Base-by-base conservation (phyloP, 2,888 invertebrate species). In the Coecobrya sp. region DNA sequence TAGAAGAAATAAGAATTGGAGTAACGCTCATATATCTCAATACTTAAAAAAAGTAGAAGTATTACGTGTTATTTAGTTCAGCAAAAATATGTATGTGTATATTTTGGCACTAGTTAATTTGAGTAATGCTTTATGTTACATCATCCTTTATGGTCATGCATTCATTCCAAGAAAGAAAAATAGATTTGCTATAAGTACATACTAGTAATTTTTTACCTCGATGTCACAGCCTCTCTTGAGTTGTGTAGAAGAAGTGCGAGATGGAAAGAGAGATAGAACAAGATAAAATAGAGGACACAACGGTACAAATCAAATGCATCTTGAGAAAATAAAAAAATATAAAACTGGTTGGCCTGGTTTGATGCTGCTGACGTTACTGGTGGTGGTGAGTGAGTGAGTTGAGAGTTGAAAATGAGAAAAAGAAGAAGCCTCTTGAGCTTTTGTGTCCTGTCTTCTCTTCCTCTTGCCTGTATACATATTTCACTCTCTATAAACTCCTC, bases 371-470 rank as follows among this genome's bases (percentile, higher is more conserved):
- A 52, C 10, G 49, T 36, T 73, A 7, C 25, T 25, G 11, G 76
- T 73, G 25, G 68, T 86, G 30, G 87, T 42, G 87, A 86, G 30
- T 19, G 70, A 70, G 73, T 55, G 73, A 70, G 70, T 36, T 73
- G 73, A 25, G 30, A 65, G 55, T 45, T 55, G 36, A 86, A 59
- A 73, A 73, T 86, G 65, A 79, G 76, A 88, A 79, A 52, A 52
- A 82, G 79, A 73, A 65, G 76, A 90, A 90, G 49, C 89, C 89
- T 85, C 89, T 85, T 90, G 89, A 90, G 89, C 85, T 89, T 82
- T 82, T 55, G 88, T 45, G 62, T 89, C 59, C 36, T 76, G 19
- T 36, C 36, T 36, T 55, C 73, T 22, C 22, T 19, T 52, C 42
- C 22, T 45, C 16, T 45, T 70, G 30, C 16, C 8, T n/a, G 8